Evolutionary conservation across 2,113 vertebrate species (phyloP), one percentile per base, ranked within the genome.

Genomic region (Carettochelys insculpta): DNA sequence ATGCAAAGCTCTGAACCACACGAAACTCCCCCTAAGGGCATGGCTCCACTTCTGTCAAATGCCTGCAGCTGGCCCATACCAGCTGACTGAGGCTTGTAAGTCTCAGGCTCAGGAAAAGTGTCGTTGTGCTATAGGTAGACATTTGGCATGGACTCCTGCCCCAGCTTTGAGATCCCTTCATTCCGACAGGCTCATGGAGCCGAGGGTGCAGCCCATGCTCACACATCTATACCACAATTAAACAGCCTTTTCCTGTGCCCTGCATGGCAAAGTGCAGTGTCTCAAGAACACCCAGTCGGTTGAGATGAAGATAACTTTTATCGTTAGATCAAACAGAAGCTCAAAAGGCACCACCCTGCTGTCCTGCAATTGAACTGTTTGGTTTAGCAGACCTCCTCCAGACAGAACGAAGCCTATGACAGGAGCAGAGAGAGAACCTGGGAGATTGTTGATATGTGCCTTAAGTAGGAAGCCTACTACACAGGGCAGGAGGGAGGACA

Each of bases 221-320:
- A 2, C 31, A 8, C 34, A 58, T 58, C 54, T 58, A 29, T 27
- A 29, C 54, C 12, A 11, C 27, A 58, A 58, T 58, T 31, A 58
- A 58, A 58, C 29, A 58, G 54, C 27, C 12, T 12, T 12, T 14
- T 58, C n/a, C n/a, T 2, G 5, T 22, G 19, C 61, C n/a, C 34
- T 61, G 14, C 61, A 38, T 8, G n/a, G 13, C 31, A n/a, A 68
- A 68, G 61, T 11, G 19, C n/a, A 68, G 61, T 22, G 11, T 80
- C 41, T 93, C 48, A 93, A 92, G 58, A 50, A 82, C 50, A 41
- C 20, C 82, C 83, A 91, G 43, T 25, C 54, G 86, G 48, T 3
- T 0, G 0, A 80, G 51, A 86, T 65, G 52, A 92, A 83, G 94
- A 92, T 82, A 47, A 86, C 31, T 11, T 77, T 82, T 19, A 54